Conservation (phyloP, 2,888 invertebrate genomes). For the Tenthredo distinguenda region DNA sequence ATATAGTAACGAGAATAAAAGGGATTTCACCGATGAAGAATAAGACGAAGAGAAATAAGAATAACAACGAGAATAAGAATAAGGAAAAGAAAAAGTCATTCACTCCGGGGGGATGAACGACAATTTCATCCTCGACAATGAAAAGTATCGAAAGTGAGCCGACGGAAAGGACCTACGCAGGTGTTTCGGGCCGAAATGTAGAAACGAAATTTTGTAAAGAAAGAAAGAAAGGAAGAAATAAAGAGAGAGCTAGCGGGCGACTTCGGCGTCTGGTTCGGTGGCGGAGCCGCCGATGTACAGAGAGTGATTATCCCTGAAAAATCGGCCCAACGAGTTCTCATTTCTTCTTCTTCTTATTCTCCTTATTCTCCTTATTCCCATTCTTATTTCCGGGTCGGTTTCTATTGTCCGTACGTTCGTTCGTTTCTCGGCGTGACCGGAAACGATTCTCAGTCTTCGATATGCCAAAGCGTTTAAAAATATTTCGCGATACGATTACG, state of each 20-base stretch:
- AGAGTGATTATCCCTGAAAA: constrained; percentile 22
- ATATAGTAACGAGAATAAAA: constrained; percentile 24
- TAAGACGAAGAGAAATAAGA: constrained; percentile 28
- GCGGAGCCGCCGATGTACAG: not conserved
- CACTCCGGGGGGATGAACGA: constrained; percentile 28
- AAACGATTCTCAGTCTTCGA: constrained; percentile 21
- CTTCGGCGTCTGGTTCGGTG: not conserved
- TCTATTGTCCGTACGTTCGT: not conserved
- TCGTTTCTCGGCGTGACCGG: constrained; percentile 28
- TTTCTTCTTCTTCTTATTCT: not conserved
- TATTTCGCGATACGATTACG: not conserved
- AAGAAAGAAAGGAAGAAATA: not conserved
- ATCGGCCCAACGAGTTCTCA: not conserved
- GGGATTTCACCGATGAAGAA: constrained; percentile 11
- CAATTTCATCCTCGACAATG: constrained; percentile 37
- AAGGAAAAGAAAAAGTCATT: not conserved
- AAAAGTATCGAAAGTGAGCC: constrained; percentile 32
- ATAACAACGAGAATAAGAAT: too few species aligned
- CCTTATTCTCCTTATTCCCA: not conserved
- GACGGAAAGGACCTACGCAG: constrained; percentile 59
- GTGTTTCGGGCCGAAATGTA: constrained; percentile 60
- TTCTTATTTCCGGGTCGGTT: not conserved
- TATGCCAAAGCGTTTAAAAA: not conserved
- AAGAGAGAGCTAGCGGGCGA: constrained; percentile 14
- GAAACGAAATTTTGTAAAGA: constrained; percentile 16